Percentiles rank a stretch among this genome's conserved stretches.
Evolutionary conservation across 2,113 vertebrate species (phyloP).

Genomic region (Lophotis ruficrista): DNA sequence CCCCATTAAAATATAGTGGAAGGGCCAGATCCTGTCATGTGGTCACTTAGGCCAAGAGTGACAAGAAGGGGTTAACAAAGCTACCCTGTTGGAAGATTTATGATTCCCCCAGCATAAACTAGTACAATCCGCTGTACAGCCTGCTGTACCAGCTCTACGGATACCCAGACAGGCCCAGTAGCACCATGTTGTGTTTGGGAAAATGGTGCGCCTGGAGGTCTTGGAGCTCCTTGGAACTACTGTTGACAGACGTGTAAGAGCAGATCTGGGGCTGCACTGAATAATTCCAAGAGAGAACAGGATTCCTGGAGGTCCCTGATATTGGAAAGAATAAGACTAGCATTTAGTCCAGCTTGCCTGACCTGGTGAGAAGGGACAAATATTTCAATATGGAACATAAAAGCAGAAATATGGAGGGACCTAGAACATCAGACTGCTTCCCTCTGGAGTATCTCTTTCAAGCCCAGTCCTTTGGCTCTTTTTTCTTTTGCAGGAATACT

Average conservation of each 20-base stretch:
- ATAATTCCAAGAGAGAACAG: background rate
- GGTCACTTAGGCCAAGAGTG: background rate
- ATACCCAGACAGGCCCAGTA: background rate
- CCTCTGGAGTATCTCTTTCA: background rate
- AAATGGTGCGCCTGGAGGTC: background rate
- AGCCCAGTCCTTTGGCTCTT: background rate
- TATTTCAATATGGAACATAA: background rate
- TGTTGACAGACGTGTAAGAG: background rate
- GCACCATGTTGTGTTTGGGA: background rate
- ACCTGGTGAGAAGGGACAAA: background rate
- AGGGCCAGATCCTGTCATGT: background rate
- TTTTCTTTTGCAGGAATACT: background rate
- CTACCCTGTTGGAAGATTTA: background rate
- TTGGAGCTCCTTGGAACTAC: background rate
- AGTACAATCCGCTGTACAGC: background rate
- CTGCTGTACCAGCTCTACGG: background rate
- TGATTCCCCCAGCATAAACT: background rate
- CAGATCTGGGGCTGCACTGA: background rate
- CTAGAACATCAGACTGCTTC: background rate
- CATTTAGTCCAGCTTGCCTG: background rate
- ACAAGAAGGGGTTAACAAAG: background rate
- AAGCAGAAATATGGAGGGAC: background rate
- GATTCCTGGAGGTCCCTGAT: background rate
- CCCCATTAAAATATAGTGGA: accelerated
- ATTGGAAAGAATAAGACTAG: background rate